Evolutionary conservation across 2,888 invertebrate species (phyloP), one percentile per base, ranked within the genome.

Genomic region (Thymelicus lineola): DNA sequence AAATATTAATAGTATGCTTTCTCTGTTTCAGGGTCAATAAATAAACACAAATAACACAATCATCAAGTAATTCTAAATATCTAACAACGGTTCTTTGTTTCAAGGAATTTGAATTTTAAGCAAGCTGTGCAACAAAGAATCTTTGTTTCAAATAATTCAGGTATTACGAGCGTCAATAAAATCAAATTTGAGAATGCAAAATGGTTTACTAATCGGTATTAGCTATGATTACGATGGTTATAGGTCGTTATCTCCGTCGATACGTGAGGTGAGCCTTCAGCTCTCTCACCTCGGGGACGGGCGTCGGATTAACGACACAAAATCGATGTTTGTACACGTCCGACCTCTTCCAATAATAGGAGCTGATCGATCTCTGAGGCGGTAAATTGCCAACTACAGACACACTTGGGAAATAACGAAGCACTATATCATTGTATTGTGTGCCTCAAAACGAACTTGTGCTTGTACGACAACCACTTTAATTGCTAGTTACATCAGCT

Each of bases 281-380:
- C 82, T 82, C 86, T 89, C 90, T 90, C 90, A 88, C 88, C 87
- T 87, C 86, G 78, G 75, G 76, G 86, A 85, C 86, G 82, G 81
- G 81, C 82, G 84, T 79, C 82, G 86, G 86, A 90, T 89, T 90
- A 93, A 91, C 91, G 89, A 90, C 89, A 86, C 88, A 86, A 91
- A 91, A 90, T 90, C 88, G 90, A 88, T 93, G 93, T 93, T 93
- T 93, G 91, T 89, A 92, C 93, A 93, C 93, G 93, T 92, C 89
- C 91, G 87, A 91, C 91, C 91, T 89, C 92, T 87, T 83, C 90
- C 87, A 87, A 91, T 93, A 93, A 92, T 91, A 86, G 86, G 86
- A 87, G 86, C 86, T 90, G 93, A 91, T 91, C 91, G 88, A 90
- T 87, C 89, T 88, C 82, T 78, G 83, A 85, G 84, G 79, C 87